phyloP scores from a whole-genome alignment of 2,113 vertebrate species.

The Tetrax tetrax region DNA sequence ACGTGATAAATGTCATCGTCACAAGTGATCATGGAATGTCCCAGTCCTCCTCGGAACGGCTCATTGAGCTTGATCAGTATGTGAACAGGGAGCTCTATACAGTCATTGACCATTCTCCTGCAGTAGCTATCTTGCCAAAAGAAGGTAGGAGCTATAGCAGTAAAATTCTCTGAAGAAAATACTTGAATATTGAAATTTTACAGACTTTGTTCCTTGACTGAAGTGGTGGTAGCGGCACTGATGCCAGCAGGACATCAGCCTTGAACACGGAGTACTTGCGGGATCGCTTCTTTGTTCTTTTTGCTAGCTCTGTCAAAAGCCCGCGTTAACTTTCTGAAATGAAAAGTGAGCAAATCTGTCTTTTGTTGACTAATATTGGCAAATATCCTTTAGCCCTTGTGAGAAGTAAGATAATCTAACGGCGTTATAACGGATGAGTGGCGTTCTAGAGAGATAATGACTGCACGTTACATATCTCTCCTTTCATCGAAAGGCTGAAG shows the following conservation, averaged over 20 bases:
- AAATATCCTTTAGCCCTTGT: background rate
- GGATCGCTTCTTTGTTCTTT: background rate
- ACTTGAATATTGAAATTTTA: background rate
- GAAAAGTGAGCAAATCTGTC: background rate
- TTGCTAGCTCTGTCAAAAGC: background rate
- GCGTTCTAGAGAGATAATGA: background rate
- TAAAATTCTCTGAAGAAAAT: background rate
- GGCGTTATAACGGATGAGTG: background rate
- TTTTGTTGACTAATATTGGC: background rate
- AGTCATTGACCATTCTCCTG: conserved; percentile 86
- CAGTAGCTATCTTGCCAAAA: conserved; percentile 86
- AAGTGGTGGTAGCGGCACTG: background rate
- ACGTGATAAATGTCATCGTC: conserved; percentile 84
- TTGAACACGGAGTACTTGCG: background rate
- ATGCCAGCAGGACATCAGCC: background rate
- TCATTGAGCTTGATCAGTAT: conserved; percentile 88
- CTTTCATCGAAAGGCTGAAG: background rate
- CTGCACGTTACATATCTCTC: background rate
- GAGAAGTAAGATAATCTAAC: background rate
- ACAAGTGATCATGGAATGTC: conserved; percentile 94
- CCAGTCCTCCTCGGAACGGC: conserved; percentile 81
- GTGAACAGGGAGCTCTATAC: conserved; percentile 82
- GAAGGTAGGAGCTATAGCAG: conserved; percentile 77
- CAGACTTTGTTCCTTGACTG: background rate
- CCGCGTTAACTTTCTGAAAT: background rate